Conservation (phyloP, 2,888 invertebrate genomes). For the Rhimphoctona megacephalus region DNA sequence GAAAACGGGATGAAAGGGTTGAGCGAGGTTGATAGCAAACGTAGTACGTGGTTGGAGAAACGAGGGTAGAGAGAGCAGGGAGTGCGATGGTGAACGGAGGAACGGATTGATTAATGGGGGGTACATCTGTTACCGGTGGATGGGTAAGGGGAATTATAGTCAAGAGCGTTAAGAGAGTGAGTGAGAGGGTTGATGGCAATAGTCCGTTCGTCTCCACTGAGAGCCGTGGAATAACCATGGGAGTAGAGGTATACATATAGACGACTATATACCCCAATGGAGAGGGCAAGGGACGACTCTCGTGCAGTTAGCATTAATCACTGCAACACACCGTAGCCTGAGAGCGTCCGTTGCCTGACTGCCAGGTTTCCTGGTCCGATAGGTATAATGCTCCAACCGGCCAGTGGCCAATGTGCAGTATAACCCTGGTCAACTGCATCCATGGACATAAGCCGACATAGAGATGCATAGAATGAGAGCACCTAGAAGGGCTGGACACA, state of each 20-base stretch:
- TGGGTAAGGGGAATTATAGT: slow-evolving; percentile 56
- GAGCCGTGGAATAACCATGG: slow-evolving; percentile 50
- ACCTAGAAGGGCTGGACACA: slow-evolving; percentile 33
- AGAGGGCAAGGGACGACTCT: slow-evolving; percentile 74
- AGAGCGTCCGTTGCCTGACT: slow-evolving; percentile 73
- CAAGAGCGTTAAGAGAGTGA: slow-evolving; percentile 53
- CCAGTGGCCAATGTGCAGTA: slow-evolving; percentile 59
- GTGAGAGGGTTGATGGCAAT: slow-evolving; percentile 80
- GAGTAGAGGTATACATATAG: slow-evolving; percentile 40
- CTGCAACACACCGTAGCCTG: slow-evolving; percentile 81
- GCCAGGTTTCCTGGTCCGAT: slow-evolving; percentile 74
- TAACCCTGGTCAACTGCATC: slow-evolving; percentile 64
- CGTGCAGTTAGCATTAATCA: slow-evolving; percentile 84
- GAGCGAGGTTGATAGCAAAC: slow-evolving; percentile 54
- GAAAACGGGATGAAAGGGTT: slow-evolving; percentile 54
- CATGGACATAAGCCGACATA: slow-evolving; percentile 59
- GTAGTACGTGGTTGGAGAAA: slow-evolving; percentile 19
- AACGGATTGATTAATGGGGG: slow-evolving; percentile 83
- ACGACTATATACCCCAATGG: slow-evolving; percentile 26
- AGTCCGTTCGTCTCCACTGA: slow-evolving; percentile 72
- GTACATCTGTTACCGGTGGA: slow-evolving; percentile 83
- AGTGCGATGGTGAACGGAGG: slow-evolving; percentile 60
- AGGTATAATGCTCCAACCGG: slow-evolving; percentile 77
- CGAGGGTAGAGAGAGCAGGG: slow-evolving; percentile 7
- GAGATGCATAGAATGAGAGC: slow-evolving; percentile 32